phyloP scores from a whole-genome alignment of 1,140 invertebrate species.

The Calephelis virginiensis region DNA sequence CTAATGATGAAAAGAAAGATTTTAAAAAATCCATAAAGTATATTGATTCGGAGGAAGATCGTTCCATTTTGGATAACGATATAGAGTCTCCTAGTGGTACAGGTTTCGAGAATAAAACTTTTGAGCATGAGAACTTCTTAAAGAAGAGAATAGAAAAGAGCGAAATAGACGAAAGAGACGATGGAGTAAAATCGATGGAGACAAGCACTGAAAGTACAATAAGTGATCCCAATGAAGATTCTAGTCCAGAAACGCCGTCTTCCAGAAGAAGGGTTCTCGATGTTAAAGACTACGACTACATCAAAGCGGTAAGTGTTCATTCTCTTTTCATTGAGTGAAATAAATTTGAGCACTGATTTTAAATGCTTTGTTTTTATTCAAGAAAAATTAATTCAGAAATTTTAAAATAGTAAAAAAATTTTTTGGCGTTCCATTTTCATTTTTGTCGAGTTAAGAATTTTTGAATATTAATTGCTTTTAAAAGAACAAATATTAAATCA shows the following conservation, averaged over 20 bases:
- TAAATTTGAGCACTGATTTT: neutral
- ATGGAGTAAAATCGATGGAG: constrained; percentile 64
- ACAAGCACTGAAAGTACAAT: constrained; percentile 68
- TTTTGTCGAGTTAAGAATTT: too few relatives aligned
- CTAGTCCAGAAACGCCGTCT: constrained; percentile 61
- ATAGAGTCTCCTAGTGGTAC: constrained; percentile 67
- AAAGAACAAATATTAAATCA: too few relatives aligned
- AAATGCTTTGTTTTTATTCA: neutral
- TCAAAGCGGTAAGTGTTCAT: constrained; percentile 65
- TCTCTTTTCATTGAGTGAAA: constrained; percentile 19
- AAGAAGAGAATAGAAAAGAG: constrained; percentile 63
- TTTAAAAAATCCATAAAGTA: constrained; percentile 54
- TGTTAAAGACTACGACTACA: constrained; percentile 58
- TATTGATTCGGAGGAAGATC: constrained; percentile 59
- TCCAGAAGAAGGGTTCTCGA: constrained; percentile 55
- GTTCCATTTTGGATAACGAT: constrained; percentile 52
- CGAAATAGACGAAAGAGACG: constrained; percentile 45
- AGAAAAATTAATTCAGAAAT: too few relatives aligned
- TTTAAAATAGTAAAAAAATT: too few relatives aligned
- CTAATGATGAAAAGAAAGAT: constrained; percentile 38
- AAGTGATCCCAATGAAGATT: constrained; percentile 63
- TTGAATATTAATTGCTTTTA: too few relatives aligned
- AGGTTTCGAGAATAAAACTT: constrained; percentile 77
- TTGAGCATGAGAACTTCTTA: constrained; percentile 74
- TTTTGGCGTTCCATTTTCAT: too few relatives aligned